A percentile compares a stretch with the other conserved stretches of the same genome.
phyloP scores from a whole-genome alignment of 2,797 vertebrate genomes.

The Enteromius argenteus region DNA sequence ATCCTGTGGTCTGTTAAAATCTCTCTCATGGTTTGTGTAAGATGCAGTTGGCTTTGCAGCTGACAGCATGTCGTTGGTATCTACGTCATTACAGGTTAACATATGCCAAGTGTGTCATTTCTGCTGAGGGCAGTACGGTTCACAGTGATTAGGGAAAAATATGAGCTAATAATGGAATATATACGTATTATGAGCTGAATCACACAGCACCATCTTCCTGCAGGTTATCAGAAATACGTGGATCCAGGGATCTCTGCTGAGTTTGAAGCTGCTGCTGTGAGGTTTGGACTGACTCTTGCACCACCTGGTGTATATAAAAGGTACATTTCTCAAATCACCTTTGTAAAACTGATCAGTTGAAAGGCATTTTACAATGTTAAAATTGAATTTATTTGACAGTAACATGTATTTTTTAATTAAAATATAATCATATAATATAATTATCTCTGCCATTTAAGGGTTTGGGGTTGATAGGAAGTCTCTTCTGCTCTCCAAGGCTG shows the following conservation, averaged over 20 bases:
- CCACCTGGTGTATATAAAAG: constrained; percentile 93
- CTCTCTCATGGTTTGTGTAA: constrained; percentile 65
- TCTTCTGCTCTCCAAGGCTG: not conserved
- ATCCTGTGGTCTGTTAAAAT: constrained; percentile 71
- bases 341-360: not conserved
- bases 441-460: not conserved
- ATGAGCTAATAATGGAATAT: not conserved
- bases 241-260: constrained; percentile 91
- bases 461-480: not conserved
- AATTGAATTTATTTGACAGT: no score
- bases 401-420: no score
- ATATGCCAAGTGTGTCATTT: constrained; percentile 33
- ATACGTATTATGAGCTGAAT: not conserved
- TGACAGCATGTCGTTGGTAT: constrained; percentile 14
- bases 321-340: constrained; percentile 70
- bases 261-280: constrained; percentile 81
- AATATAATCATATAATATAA: no score
- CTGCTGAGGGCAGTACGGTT: not conserved
- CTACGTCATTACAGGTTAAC: constrained; percentile 65
- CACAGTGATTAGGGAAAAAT: not conserved
- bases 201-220: not conserved
- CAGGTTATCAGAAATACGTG: constrained; percentile 90
- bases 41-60: constrained; percentile 45
- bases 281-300: constrained; percentile 89
- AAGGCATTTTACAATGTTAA: not conserved